A percentile compares a stretch with the other conserved stretches of the same genome.
phyloP scores from a whole-genome alignment of 1,140 invertebrate species.

The Drosophila albomicans region DNA sequence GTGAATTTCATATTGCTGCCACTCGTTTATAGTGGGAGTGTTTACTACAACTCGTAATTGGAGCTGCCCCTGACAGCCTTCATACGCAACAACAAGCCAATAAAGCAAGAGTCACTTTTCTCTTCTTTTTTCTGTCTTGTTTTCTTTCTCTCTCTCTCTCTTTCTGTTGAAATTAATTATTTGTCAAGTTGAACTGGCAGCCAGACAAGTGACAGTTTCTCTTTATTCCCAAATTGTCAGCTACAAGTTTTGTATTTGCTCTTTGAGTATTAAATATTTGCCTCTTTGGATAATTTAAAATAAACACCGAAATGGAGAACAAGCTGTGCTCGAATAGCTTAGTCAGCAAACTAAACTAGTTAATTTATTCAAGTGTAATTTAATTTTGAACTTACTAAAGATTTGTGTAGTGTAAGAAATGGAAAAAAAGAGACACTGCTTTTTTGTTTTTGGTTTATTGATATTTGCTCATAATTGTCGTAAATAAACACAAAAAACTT shows the following conservation, averaged over 20 bases:
- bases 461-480: slow-evolving; percentile 61
- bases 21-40: background rate
- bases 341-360: no score
- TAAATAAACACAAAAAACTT: slow-evolving; percentile 29
- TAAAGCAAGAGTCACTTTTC: slow-evolving; percentile 38
- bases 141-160: background rate
- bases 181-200: slow-evolving; percentile 43
- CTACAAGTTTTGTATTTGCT: background rate
- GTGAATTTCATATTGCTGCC: slow-evolving; percentile 49
- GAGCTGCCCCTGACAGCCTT: slow-evolving; percentile 59
- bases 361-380: no score
- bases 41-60: background rate
- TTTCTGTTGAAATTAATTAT: slow-evolving; percentile 41
- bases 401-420: no score
- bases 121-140: background rate
- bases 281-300: background rate
- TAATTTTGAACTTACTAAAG: no score
- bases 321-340: no score
- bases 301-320: background rate
- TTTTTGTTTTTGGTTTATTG: slow-evolving; percentile 1
- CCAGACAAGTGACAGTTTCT: slow-evolving; percentile 33
- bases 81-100: slow-evolving; percentile 60
- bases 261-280: background rate
- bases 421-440: background rate
- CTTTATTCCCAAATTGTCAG: slow-evolving; percentile 24